A percentile compares a stretch with the other conserved stretches of the same genome.
These are phyloP conservation scores for Pagrus major DNA, from an alignment of 2,113 vertebrate genomes.

Conservation along the genomic window DNA sequence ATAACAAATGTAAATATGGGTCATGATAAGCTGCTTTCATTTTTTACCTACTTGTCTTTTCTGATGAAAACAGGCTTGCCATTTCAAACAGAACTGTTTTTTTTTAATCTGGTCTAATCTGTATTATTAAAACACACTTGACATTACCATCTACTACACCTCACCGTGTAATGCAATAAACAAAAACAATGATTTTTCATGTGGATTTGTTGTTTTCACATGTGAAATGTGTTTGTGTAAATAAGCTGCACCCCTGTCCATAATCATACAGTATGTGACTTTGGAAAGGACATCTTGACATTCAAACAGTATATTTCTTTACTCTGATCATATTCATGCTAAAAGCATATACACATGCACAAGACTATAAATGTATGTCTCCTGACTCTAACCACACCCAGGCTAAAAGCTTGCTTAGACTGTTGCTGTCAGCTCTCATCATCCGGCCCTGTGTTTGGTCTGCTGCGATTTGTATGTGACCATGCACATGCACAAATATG, in stretches of 20 bases:
- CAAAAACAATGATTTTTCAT: background rate
- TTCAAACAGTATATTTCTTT: background rate
- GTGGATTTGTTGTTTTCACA: background rate
- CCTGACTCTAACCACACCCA: conserved; percentile 10
- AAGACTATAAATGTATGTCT: conserved; percentile 25
- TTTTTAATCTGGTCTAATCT: background rate
- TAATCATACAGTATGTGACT: background rate
- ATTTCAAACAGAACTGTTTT: background rate
- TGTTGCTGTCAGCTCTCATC: conserved; percentile 34
- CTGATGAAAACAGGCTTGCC: no score
- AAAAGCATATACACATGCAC: background rate
- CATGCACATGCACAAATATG: background rate
- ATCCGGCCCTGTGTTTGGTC: background rate
- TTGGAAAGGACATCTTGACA: background rate
- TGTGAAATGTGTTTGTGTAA: background rate
- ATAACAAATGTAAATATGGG: no score
- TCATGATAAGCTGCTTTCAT: no score
- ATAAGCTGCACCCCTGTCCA: background rate
- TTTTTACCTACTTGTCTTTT: no score
- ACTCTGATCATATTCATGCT: background rate
- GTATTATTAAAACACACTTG: background rate
- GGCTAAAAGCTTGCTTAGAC: conserved; percentile 38
- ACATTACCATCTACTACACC: background rate
- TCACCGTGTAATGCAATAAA: background rate
- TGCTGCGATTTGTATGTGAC: conserved; percentile 14